Evolutionary conservation across 2,888 invertebrate species (phyloP), one percentile per base, ranked within the genome.

Genomic region (Machimus rusticus): DNA sequence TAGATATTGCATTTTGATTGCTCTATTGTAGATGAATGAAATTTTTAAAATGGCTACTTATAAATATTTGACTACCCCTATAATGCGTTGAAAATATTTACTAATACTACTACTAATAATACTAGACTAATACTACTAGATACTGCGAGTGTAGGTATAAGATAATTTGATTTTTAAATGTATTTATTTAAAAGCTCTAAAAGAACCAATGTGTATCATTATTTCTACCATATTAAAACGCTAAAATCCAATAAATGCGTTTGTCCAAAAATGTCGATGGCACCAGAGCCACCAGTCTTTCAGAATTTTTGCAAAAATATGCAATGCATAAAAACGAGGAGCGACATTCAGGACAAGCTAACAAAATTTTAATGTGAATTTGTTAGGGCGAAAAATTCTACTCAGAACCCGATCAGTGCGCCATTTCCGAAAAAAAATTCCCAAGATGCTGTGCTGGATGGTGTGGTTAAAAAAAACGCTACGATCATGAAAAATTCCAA

Each of bases 401-500:
- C 51, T 51, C 66, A 66, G 66, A 66, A 19, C 66, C 16, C 51
- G n/a, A 66, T 9, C 66, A 12, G 19, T 66, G 66, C 66, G 66
- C 66, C 66, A 28, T 28, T 66, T 76, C 37, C 76, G 6, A n/a
- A 39, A 76, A 74, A 74, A 39, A 39, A 76, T 76, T 76, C 76
- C 34, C 39, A 34, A 34, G 76, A 76, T 76, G 14, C 39, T 66
- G 66, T 9, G n/a, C n/a, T 46, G 43, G 43, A 46, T 19, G 66
- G 23, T 66, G 66, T 28, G 28, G 19, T 6, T 9, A 76, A 31
- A 37, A 76, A 76, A 76, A 76, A 76, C 37, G 16, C 14, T 34
- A 34, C 34, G 76, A 76, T 39, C 76, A 37, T 28, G 76, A 76
- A 82, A 82, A 82, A 82, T 82, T 82, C 66, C 82, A 9, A 57